Conservation (phyloP, 1,140 invertebrate genomes). For the Dryas iulia region DNA sequence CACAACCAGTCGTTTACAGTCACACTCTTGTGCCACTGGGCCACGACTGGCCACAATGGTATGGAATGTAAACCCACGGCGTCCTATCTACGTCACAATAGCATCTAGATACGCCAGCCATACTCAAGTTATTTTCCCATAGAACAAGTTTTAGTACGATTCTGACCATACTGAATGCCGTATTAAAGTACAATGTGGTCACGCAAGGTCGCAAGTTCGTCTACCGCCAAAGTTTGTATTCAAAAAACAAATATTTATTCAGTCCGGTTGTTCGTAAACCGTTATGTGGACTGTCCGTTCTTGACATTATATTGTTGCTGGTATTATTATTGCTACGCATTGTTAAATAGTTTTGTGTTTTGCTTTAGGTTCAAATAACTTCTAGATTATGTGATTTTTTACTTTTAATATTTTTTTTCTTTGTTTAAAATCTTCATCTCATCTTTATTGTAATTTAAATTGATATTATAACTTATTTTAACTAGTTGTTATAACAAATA, state of each 20-base stretch:
- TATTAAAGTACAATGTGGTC: not conserved
- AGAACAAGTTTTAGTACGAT: not conserved
- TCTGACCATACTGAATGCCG: not conserved
- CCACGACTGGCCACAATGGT: no score
- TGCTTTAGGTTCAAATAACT: no score
- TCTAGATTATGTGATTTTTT: no score
- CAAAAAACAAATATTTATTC: conserved; percentile 21
- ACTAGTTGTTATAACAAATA: no score
- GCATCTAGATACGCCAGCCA: not conserved
- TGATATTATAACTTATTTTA: no score
- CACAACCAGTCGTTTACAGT: no score
- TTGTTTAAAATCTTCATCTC: no score
- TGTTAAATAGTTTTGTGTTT: conserved; percentile 1
- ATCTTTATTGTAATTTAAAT: no score
- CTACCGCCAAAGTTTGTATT: conserved; percentile 5
- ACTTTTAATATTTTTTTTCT: no score
- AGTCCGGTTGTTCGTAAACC: not conserved
- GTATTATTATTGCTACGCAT: not conserved
- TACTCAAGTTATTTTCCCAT: not conserved
- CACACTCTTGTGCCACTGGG: no score
- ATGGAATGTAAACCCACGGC: no score
- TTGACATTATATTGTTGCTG: not conserved
- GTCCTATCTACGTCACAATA: not conserved
- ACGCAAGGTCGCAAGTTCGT: conserved; percentile 14
- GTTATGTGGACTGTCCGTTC: not conserved